Conservation (phyloP, 2,888 invertebrate species). For the Caenorhabditis sp. region DNA sequence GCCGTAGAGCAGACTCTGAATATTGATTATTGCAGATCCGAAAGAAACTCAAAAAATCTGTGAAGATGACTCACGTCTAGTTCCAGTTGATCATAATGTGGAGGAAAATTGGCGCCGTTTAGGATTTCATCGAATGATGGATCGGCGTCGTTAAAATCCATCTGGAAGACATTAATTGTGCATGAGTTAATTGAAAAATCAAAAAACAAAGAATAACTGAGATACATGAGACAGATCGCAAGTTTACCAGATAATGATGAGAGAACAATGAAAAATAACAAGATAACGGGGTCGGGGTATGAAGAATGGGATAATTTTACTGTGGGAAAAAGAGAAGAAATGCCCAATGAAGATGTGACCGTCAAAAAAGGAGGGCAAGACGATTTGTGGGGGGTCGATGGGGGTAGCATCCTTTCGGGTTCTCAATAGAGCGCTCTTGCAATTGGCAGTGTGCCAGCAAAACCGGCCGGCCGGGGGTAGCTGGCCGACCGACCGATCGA, state of each 20-base stretch:
- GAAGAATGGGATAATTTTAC: constrained; percentile 1
- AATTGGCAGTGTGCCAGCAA: neutral
- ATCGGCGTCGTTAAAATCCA: constrained; percentile 34
- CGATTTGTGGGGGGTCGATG: constrained; percentile 9
- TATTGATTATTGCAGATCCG: no score
- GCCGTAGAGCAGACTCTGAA: constrained; percentile 39
- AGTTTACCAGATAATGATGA: no score
- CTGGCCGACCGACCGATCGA: neutral
- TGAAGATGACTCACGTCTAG: constrained; percentile 46
- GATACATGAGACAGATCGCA: no score
- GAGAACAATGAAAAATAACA: neutral
- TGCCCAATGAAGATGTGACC: constrained; percentile 28
- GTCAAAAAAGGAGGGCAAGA: constrained; percentile 48
- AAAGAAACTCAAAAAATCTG: neutral
- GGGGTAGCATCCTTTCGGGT: constrained; percentile 5
- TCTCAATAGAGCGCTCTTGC: constrained; percentile 15
- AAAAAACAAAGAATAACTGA: no score
- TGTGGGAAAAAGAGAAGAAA: constrained; percentile 20
- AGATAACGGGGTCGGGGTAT: neutral
- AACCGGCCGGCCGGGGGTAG: neutral
- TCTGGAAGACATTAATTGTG: constrained; percentile 26
- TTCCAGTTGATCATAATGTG: constrained; percentile 38
- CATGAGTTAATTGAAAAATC: no score
- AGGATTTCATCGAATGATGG: constrained; percentile 20
- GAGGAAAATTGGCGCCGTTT: constrained; percentile 14